Conservation (phyloP, 2,797 vertebrate species). For the Merluccius polli region DNA sequence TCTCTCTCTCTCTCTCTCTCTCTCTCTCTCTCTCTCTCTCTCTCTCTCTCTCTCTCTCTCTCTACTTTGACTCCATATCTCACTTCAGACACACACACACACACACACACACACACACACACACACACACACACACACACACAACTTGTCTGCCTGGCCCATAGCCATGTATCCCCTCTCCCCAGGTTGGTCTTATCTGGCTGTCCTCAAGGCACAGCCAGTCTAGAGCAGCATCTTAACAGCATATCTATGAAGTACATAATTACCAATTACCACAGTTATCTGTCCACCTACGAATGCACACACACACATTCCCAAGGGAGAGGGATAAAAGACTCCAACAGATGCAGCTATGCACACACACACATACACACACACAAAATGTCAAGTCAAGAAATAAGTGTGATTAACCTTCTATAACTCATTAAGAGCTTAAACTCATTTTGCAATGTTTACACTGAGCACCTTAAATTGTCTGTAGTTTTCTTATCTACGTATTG, state of each 20-base stretch:
- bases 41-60: neutral
- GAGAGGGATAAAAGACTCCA: too few species aligned
- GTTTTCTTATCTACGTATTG: neutral
- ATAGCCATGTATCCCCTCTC: neutral
- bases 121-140: neutral
- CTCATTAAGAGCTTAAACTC: neutral
- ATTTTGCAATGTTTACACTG: neutral
- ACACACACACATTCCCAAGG: neutral
- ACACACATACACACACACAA: conserved; percentile 3
- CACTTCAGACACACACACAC: neutral
- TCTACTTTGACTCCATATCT: too few species aligned
- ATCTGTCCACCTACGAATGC: neutral
- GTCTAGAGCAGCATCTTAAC: too few species aligned
- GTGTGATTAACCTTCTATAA: neutral
- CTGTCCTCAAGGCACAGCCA: too few species aligned
- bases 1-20: too few species aligned
- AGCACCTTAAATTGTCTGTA: neutral
- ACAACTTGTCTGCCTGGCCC: neutral
- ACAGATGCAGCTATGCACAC: neutral
- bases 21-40: too few species aligned
- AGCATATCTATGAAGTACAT: too few species aligned
- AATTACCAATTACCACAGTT: neutral
- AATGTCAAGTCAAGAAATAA: neutral
- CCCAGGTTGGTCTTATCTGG: too few species aligned
- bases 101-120: neutral